Conservation (phyloP, 2,113 vertebrate genomes). For the Cervus canadensis region DNA sequence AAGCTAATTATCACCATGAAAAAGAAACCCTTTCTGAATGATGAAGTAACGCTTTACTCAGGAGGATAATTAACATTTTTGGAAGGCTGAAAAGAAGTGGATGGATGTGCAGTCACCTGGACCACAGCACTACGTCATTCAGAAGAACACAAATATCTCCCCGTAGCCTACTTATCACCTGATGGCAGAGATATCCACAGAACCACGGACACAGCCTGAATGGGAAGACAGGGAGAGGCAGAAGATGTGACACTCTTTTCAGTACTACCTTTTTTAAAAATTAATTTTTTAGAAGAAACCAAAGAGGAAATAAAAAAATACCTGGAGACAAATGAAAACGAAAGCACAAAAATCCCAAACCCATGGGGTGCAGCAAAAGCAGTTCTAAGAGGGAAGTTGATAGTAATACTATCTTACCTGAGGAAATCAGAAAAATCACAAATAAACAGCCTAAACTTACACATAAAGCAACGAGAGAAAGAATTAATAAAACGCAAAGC, state of each 20-base stretch:
- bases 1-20: background rate
- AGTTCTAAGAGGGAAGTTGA: background rate
- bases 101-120: background rate
- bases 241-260: accelerated
- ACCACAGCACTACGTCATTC: accelerated
- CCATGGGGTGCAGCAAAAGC: background rate
- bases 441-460: background rate
- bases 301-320: background rate
- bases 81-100: background rate
- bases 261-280: background rate
- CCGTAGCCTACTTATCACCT: accelerated
- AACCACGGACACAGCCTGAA: background rate
- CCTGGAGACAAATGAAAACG: background rate
- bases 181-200: background rate
- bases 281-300: background rate
- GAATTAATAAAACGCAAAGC: background rate
- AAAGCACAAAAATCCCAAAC: background rate
- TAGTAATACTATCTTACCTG: background rate
- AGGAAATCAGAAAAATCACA: background rate
- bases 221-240: background rate
- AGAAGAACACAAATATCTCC: background rate
- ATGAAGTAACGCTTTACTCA: background rate
- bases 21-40: background rate
- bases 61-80: constrained; percentile 17
- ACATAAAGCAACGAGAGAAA: background rate